Evolutionary conservation across 1,140 invertebrate species (phyloP).

Genomic region (Drosophila melanica): DNA sequence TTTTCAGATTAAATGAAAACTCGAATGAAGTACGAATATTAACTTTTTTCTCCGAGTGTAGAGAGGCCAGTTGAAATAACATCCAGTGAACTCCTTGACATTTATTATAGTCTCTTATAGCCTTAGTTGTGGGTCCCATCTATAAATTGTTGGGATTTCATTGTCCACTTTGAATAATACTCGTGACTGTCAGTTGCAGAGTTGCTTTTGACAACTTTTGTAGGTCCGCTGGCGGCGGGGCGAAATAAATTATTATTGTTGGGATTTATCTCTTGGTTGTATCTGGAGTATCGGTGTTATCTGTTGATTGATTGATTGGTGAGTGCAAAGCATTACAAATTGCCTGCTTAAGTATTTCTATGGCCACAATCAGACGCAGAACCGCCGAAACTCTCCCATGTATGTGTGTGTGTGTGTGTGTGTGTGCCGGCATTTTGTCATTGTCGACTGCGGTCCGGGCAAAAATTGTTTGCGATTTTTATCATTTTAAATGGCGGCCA

Average conservation of each 20-base stretch:
- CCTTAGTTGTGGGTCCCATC: not conserved
- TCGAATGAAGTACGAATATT: no score
- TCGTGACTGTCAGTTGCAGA: not conserved
- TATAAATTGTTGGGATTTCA: not conserved
- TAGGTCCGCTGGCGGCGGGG: not conserved
- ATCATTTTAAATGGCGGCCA: constrained; percentile 72
- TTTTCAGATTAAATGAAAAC: no score
- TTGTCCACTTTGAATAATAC: constrained; percentile 12
- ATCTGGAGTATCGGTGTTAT: constrained; percentile 26
- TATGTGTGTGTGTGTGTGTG: not conserved
- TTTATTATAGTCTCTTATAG: not conserved
- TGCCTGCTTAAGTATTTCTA: constrained; percentile 37
- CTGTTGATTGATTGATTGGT: constrained; percentile 36
- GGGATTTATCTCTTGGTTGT: constrained; percentile 12
- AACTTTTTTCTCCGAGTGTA: no score
- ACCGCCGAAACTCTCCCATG: constrained; percentile 8
- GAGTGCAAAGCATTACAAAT: constrained; percentile 36
- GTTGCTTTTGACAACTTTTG: not conserved
- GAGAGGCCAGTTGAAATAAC: no score
- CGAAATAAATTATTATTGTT: constrained; percentile 13
- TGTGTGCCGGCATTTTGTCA: constrained; percentile 37
- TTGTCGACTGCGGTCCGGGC: constrained; percentile 40
- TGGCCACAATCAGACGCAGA: constrained; percentile 5
- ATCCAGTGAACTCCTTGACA: not conserved
- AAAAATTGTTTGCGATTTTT: constrained; percentile 74